A percentile compares a stretch with the other conserved stretches of the same genome.
Conservation (phyloP, 2,797 vertebrate genomes). For the Falco naumanni region DNA sequence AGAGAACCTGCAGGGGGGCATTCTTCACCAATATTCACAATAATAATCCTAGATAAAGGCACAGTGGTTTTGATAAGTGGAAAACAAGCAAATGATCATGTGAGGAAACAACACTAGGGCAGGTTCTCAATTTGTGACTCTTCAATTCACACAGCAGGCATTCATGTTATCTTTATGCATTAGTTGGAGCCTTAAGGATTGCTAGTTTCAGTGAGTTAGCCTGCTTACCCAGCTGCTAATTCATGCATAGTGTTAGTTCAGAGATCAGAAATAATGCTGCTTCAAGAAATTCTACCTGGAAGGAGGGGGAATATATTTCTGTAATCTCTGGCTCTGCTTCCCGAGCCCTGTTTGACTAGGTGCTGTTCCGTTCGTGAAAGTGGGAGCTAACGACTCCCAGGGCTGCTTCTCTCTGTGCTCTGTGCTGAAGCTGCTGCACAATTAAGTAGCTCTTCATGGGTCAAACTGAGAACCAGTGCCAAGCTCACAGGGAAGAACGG, state of each 20-base stretch:
- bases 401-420: not conserved
- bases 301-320: not conserved
- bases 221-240: not conserved
- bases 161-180: not conserved
- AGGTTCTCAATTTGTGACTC: not conserved
- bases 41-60: not conserved
- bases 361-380: not conserved
- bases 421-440: not conserved
- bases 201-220: not conserved
- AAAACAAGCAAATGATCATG: not conserved
- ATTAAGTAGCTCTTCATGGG: not conserved
- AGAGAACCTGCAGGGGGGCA: not conserved
- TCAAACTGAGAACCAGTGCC: not conserved
- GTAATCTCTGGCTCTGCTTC: not conserved
- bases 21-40: not conserved
- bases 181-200: not conserved
- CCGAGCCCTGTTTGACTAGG: too few species aligned
- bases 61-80: not conserved
- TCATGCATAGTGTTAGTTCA: not conserved
- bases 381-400: rapidly evolving
- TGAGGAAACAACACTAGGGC: not conserved
- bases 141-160: not conserved
- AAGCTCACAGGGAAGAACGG: not conserved
- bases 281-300: not conserved
- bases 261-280: not conserved